Evolutionary conservation across 1,140 invertebrate species (phyloP).

Genomic region (Aphaenogaster floridana): DNA sequence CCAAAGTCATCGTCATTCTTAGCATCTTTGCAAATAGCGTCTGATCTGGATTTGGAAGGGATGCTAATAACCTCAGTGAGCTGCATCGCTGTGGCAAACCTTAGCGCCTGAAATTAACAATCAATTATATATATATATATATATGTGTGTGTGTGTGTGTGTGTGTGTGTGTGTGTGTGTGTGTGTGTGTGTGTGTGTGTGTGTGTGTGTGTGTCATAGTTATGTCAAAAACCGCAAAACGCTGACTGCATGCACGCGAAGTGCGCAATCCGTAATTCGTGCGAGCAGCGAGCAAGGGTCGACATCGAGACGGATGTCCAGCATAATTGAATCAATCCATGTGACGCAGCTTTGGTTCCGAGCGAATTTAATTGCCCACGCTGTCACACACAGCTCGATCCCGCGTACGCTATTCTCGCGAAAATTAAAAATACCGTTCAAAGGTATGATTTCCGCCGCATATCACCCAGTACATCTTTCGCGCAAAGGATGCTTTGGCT

Average conservation of each 20-base stretch:
- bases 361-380: constrained; percentile 45
- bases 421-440: constrained; percentile 52
- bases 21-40: constrained; percentile 7
- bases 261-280: constrained; percentile 22
- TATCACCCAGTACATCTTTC: not conserved
- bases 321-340: constrained; percentile 58
- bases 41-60: constrained; percentile 25
- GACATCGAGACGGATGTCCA: constrained; percentile 29
- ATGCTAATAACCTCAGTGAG: constrained; percentile 76
- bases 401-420: not conserved
- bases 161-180: not conserved
- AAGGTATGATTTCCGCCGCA: not conserved
- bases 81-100: constrained; percentile 75
- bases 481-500: not conserved
- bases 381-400: constrained; percentile 33
- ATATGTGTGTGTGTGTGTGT: not conserved
- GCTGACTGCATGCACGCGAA: constrained; percentile 12
- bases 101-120: constrained; percentile 73
- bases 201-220: not conserved
- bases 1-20: not conserved
- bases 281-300: not conserved
- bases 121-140: constrained; percentile 20
- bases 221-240: constrained; percentile 33
- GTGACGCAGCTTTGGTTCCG: constrained; percentile 42
- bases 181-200: not conserved